Conservation (phyloP, 2,797 vertebrate species). For the Takifugu rubripes region DNA sequence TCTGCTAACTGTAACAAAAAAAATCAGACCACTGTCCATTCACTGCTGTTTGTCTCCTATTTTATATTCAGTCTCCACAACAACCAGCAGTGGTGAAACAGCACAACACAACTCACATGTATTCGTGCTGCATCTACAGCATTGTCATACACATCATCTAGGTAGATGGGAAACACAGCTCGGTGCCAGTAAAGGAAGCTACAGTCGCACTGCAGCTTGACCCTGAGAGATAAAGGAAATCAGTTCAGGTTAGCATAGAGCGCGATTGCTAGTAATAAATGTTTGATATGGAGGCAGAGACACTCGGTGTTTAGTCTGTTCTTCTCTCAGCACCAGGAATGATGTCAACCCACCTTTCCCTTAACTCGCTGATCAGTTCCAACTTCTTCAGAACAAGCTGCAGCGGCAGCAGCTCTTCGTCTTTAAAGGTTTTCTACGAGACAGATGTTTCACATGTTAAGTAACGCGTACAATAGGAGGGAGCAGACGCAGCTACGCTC, state of each 20-base stretch:
- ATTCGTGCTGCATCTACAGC: conserved; percentile 93
- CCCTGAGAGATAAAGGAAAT: conserved; percentile 62
- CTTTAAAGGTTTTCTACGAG: conserved; percentile 93
- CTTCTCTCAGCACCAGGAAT: neutral
- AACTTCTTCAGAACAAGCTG: conserved; percentile 95
- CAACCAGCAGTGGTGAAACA: neutral
- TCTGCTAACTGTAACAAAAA: neutral
- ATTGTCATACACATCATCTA: conserved; percentile 95
- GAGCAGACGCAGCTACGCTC: neutral
- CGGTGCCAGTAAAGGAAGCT: conserved; percentile 98
- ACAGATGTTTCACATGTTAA: conserved; percentile 1
- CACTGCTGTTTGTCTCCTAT: too few relatives aligned
- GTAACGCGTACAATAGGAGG: neutral
- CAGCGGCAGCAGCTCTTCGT: conserved; percentile 91
- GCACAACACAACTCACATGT: conserved; percentile 78
- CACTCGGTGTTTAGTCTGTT: too few relatives aligned
- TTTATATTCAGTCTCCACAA: too few relatives aligned
- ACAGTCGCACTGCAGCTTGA: conserved; percentile 90
- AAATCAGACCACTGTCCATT: too few relatives aligned
- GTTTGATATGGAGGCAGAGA: neutral
- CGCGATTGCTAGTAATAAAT: neutral
- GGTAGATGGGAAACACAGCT: conserved; percentile 95
- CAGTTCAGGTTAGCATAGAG: neutral
- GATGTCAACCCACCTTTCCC: conserved; percentile 78
- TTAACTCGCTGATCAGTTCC: conserved; percentile 93